Percentiles rank a stretch among this genome's conserved stretches.
Evolutionary conservation across 1,140 invertebrate species (phyloP).

Genomic region (Neoseiulus cucumeris): DNA sequence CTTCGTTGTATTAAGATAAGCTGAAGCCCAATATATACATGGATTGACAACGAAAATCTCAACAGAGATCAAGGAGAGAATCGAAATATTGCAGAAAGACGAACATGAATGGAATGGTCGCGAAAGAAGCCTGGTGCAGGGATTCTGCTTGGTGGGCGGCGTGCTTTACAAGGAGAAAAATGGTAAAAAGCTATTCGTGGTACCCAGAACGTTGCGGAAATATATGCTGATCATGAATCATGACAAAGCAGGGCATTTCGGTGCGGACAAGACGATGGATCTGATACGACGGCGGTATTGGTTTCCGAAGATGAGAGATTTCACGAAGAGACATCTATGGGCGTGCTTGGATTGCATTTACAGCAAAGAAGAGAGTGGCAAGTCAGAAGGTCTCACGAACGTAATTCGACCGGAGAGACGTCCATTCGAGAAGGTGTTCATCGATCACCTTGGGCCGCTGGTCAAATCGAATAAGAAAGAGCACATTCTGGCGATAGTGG

Average conservation of each 20-base stretch:
- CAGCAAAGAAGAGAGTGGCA: not conserved
- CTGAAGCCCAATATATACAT: too few relatives aligned
- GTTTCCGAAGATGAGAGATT: not conserved
- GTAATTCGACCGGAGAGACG: not conserved
- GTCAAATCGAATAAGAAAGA: not conserved
- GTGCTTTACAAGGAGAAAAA: too few relatives aligned
- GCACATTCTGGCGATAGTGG: not conserved
- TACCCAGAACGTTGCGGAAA: not conserved
- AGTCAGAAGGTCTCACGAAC: not conserved
- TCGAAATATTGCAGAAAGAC: too few relatives aligned
- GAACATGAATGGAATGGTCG: too few relatives aligned
- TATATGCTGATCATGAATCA: not conserved
- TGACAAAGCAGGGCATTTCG: not conserved
- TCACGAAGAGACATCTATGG: not conserved
- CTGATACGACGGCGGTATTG: not conserved
- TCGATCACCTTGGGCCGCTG: not conserved
- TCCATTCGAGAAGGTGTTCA: not conserved
- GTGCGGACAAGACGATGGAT: not conserved
- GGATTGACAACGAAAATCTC: too few relatives aligned
- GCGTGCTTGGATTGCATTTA: not conserved
- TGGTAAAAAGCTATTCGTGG: too few relatives aligned
- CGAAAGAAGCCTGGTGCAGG: too few relatives aligned
- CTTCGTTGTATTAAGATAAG: too few relatives aligned
- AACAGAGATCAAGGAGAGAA: too few relatives aligned
- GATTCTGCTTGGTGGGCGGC: too few relatives aligned